Percentiles rank a stretch among this genome's conserved stretches.
phyloP scores from a whole-genome alignment of 2,888 invertebrate species.

The Aphidoletes aphidimyza region DNA sequence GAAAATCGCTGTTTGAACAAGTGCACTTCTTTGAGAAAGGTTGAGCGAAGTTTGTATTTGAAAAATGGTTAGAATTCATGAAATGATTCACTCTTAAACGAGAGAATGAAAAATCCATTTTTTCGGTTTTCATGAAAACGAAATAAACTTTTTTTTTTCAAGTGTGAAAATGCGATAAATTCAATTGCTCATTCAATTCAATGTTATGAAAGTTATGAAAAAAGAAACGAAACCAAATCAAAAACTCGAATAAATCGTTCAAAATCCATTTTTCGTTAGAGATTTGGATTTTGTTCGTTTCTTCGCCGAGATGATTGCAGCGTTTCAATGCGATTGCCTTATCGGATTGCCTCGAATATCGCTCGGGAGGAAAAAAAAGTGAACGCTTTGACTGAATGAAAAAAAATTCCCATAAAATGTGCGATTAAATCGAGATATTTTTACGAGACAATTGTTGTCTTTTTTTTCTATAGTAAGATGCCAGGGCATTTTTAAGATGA shows the following conservation, averaged over 20 bases:
- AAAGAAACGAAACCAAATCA: conserved; percentile 1
- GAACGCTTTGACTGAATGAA: no score
- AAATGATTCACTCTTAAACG: no score
- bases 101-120: no score
- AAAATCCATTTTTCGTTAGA: no score
- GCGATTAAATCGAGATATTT: conserved; percentile 23
- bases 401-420: conserved; percentile 8
- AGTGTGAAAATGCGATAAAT: conserved; percentile 30
- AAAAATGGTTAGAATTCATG: no score
- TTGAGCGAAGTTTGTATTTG: no score
- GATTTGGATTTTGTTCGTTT: no score
- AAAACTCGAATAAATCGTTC: not conserved
- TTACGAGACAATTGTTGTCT: conserved; percentile 22
- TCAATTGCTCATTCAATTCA: conserved; percentile 24
- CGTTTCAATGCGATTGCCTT: not conserved
- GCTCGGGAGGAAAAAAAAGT: no score
- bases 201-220: no score
- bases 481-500: not conserved
- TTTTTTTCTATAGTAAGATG: not conserved
- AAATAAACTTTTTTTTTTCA: not conserved
- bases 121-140: not conserved
- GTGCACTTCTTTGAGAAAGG: no score
- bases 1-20: no score
- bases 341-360: not conserved
- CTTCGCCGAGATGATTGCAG: not conserved